Base-by-base conservation (phyloP, 2,113 vertebrate genomes). In the Sylvia atricapilla region DNA sequence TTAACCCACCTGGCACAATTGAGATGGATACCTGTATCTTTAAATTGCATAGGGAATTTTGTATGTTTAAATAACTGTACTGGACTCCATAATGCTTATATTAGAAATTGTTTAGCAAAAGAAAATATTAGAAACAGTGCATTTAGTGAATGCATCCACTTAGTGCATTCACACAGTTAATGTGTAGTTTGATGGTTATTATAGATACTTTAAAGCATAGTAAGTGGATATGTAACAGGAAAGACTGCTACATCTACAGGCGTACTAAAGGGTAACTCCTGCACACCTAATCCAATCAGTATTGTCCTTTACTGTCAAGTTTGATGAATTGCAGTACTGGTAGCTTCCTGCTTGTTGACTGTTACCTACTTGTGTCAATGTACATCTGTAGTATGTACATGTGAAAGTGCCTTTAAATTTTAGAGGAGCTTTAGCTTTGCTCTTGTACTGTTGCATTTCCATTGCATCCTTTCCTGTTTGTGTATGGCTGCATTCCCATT, bases 381-480 rank as follows among this genome's bases (percentile, higher is more conserved):
- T 99, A 99, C 98, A 99, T 99, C 98, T 97, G 98, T 98, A 98
- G 98, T 98, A 98, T 98, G 99, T 99, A 99, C 98, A 99, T 97
- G 98, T 99, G 98, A 98, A 99, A 99, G 99, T 99, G 99, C 99
- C 99, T 99, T 99, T 99, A 98, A 98, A 98, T 98, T 98, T 98
- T 99, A 98, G 98, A 98, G 98, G 98, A 99, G 98, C 98, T 98
- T 98, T 97, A 98, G 97, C 98, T 97, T 98, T 98, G 98, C 97
- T 98, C 97, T 97, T 98, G 97, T 98, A 97, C 96, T 96, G 97
- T 98, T 88, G 94, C 97, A 96, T 98, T 98, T 95, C 95, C 97
- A 96, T 97, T 97, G 97, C 97, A 89, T 95, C 96, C 86, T 95
- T 92, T 82, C 90, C 67, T 90, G 94, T 96, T 97, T 5, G 87